These are phyloP conservation scores for Margarornis squamiger DNA, from an alignment of 2,797 vertebrate genomes.

Conservation along the genomic window DNA sequence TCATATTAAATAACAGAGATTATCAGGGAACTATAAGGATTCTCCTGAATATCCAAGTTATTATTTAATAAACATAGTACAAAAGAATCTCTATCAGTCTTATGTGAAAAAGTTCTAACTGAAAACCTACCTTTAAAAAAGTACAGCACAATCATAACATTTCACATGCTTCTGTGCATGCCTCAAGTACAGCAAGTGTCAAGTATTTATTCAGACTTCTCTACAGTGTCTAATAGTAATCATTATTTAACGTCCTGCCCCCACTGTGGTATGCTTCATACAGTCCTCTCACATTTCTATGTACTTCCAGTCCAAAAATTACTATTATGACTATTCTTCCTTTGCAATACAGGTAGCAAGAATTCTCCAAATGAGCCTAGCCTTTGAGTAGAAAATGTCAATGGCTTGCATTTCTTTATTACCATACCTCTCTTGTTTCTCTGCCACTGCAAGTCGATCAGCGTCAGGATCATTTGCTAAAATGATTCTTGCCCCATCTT, in stretches of 20 bases:
- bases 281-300: not conserved
- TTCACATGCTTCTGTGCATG: not conserved
- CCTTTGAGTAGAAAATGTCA: not conserved
- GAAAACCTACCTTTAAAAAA: not conserved
- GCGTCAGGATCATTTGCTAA: conserved; percentile 97
- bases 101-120: not conserved
- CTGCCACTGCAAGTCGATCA: conserved; percentile 92
- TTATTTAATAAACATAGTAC: not conserved
- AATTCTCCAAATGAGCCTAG: not conserved
- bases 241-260: not conserved
- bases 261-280: not conserved
- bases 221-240: not conserved
- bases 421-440: conserved; percentile 88
- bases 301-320: not conserved
- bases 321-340: not conserved
- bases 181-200: not conserved
- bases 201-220: not conserved
- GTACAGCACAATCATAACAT: not conserved
- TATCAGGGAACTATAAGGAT: not conserved
- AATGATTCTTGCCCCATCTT: conserved; percentile 85
- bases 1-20: not conserved
- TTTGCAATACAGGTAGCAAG: not conserved
- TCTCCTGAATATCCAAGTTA: not conserved
- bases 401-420: not conserved
- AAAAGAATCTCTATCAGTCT: not conserved